Evolutionary conservation across 1,140 invertebrate species (phyloP).

Genomic region (Microplitis mediator): DNA sequence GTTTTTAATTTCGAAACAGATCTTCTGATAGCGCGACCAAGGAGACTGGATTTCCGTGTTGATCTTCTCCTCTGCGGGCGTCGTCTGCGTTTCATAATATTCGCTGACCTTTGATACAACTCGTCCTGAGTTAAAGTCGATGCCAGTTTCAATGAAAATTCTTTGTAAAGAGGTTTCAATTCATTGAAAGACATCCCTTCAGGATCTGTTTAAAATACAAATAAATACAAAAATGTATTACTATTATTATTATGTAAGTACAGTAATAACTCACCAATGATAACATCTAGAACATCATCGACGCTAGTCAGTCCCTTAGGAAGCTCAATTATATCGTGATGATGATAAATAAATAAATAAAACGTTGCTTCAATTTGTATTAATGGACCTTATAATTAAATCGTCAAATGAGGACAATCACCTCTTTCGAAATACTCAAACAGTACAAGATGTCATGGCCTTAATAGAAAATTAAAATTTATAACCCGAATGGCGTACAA

Average conservation of each 20-base stretch:
- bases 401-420: slow-evolving; percentile 12
- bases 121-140: slow-evolving; percentile 88
- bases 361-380: not conserved
- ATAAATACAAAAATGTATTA: not conserved
- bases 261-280: slow-evolving; percentile 65
- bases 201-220: slow-evolving; percentile 64
- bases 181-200: slow-evolving; percentile 93
- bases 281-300: slow-evolving; percentile 85
- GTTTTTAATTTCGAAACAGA: slow-evolving; percentile 60
- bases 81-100: slow-evolving; percentile 80
- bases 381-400: not conserved
- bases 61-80: slow-evolving; percentile 55
- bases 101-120: slow-evolving; percentile 85
- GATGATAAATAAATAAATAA: too few species aligned
- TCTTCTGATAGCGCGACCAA: slow-evolving; percentile 56
- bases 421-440: slow-evolving; percentile 14
- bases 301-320: slow-evolving; percentile 78
- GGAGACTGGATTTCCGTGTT: slow-evolving; percentile 49
- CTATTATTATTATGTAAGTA: not conserved
- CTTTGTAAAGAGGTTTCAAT: slow-evolving; percentile 87
- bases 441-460: slow-evolving; percentile 25
- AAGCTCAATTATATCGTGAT: too few species aligned
- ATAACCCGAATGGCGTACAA: slow-evolving; percentile 4
- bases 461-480: slow-evolving; percentile 3
- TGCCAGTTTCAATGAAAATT: slow-evolving; percentile 84